Base-by-base conservation (phyloP, 2,113 vertebrate species). In the Erinaceus europaeus region DNA sequence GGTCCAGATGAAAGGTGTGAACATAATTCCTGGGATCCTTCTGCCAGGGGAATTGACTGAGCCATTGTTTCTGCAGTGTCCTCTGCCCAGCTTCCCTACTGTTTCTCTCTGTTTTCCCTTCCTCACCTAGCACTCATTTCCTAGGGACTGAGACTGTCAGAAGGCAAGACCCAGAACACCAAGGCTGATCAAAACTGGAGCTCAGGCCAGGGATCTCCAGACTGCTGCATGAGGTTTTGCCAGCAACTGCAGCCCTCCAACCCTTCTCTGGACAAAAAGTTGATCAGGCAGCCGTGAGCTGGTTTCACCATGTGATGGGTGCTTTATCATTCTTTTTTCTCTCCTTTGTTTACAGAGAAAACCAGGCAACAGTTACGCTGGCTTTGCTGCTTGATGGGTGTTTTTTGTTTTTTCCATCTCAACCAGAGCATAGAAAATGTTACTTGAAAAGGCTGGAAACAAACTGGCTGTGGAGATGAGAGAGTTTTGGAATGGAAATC, bases 301-400 rank as follows among this genome's bases (percentile, higher is more conserved):
- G 48, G 53, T 68, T 78, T 88, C 59, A 25, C 29, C 17, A 17
- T 36, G 29, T 68, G 36, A 53, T 23, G 44, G 73, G 21, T 42
- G 18, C 69, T 81, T 76, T 68, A n/a, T n/a, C n/a, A 34, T n/a
- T 78, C 84, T 76, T 50, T 67, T 68, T 72, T 25, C 36, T 46
- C 34, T 42, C 11, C 21, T 84, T 93, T 90, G 79, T 93, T 91
- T 95, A 36, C 32, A 83, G 21, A 86, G 40, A 72, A 55, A 77
- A 62, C 55, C 21, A 90, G 84, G 91, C 86, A 93, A 84, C 83
- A 77, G 64, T 81, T 88, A 38, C 29, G 36, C 52, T 90, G 84
- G 57, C 36, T 91, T 65, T 78, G 62, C 52, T 15, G 11, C 25
- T 32, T 40, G 14, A 20, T 69, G 21, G 74, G 10, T 75, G 67